Conservation (phyloP, 2,888 invertebrate genomes). For the Eucriotettix oculatus region DNA sequence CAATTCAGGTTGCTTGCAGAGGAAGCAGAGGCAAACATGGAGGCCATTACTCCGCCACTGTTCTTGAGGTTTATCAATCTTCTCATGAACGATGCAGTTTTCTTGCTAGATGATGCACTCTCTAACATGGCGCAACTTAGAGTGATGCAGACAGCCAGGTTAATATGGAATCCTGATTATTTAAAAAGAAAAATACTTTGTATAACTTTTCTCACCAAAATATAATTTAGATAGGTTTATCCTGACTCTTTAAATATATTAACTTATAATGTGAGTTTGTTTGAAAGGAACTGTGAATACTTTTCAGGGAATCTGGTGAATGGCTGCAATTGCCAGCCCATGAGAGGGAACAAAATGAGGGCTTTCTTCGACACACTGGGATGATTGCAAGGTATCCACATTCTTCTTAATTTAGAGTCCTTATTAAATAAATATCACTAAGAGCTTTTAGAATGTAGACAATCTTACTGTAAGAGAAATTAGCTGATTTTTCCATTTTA, state of each 20-base stretch:
- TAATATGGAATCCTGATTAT: background rate
- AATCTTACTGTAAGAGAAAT: too few relatives aligned
- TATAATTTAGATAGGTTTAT: too few relatives aligned
- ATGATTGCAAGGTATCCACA: slow-evolving; percentile 50
- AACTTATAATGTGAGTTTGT: too few relatives aligned
- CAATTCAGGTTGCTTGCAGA: slow-evolving; percentile 48
- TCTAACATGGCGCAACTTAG: slow-evolving; percentile 77
- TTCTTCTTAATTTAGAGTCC: background rate
- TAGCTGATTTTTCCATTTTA: too few relatives aligned
- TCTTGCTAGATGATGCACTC: slow-evolving; percentile 80
- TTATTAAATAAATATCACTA: too few relatives aligned
- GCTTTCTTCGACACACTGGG: slow-evolving; percentile 56
- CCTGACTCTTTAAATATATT: too few relatives aligned
- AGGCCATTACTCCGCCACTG: slow-evolving; percentile 75
- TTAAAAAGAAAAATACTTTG: background rate
- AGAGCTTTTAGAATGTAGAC: too few relatives aligned
- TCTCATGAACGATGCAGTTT: slow-evolving; percentile 94
- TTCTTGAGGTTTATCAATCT: slow-evolving; percentile 92
- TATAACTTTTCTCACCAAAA: too few relatives aligned
- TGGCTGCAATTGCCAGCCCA: slow-evolving; percentile 52
- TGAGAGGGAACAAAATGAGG: slow-evolving; percentile 59
- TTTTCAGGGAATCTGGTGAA: slow-evolving; percentile 46
- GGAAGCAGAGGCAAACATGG: slow-evolving; percentile 75
- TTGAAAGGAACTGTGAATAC: background rate
- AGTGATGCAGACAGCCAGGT: slow-evolving; percentile 59